These are phyloP conservation scores for Mnemiopsis leidyi DNA, from an alignment of 37 sponge, comb jelly and placozoan genomes.

Conservation along the genomic window DNA sequence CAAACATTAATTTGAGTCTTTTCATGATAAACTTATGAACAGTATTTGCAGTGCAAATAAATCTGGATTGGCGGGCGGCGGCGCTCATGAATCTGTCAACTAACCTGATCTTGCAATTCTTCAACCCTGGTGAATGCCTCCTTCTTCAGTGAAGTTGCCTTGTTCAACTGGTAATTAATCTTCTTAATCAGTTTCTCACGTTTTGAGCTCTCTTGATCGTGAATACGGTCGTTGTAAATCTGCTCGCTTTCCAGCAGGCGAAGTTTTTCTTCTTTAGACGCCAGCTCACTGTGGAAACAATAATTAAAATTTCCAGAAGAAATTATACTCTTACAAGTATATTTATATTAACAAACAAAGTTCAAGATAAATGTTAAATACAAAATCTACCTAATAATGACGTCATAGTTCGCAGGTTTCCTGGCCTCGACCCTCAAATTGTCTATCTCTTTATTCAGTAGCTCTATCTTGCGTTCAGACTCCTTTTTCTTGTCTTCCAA, in stretches of 20 bases:
- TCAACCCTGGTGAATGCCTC: slow-evolving; percentile 57
- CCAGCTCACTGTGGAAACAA: slow-evolving; percentile 38
- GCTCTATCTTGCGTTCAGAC: not conserved
- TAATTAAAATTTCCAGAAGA: not conserved
- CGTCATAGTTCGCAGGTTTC: slow-evolving; percentile 58
- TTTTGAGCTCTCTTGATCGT: slow-evolving; percentile 28
- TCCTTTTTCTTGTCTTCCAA: slow-evolving; percentile 55
- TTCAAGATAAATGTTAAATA: no score
- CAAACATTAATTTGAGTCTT: no score
- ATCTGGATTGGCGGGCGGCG: no score
- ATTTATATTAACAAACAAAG: no score
- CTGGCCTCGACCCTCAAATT: slow-evolving; percentile 36
- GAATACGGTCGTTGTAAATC: not conserved
- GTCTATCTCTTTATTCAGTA: slow-evolving; percentile 45
- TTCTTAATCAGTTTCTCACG: slow-evolving; percentile 64
- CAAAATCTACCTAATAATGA: slow-evolving; percentile 22
- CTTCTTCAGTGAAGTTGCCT: slow-evolving; percentile 24
- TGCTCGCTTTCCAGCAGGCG: slow-evolving; percentile 19
- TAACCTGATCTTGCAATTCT: slow-evolving; percentile 44
- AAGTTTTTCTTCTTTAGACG: slow-evolving; percentile 26
- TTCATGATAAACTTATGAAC: no score
- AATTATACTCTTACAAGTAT: no score
- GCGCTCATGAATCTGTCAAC: no score
- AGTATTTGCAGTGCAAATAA: no score
- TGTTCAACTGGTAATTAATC: slow-evolving; percentile 64